Evolutionary conservation across 37 sponge, comb jelly and placozoan species (phyloP).

Genomic region (Aplysina aerophoba): DNA sequence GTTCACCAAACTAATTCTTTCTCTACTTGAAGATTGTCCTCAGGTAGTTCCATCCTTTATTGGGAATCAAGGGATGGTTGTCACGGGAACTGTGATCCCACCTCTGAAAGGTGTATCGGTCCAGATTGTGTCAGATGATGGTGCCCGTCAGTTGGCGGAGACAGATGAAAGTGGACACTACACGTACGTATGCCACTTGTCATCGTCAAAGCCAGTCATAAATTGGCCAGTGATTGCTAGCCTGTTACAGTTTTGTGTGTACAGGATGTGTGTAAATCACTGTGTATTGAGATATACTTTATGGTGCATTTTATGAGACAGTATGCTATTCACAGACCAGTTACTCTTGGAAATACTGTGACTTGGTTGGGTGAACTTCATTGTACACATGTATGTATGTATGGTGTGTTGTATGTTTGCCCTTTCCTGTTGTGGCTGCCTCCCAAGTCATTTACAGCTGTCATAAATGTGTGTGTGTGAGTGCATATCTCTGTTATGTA

Average conservation of each 20-base stretch:
- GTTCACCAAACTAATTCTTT: too few species aligned
- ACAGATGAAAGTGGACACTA: conserved; percentile 65
- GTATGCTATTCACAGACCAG: too few species aligned
- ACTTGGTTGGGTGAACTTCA: too few species aligned
- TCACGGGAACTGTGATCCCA: conserved; percentile 65
- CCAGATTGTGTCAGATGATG: conserved; percentile 5
- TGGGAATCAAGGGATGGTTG: conserved; percentile 63
- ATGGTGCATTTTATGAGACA: too few species aligned
- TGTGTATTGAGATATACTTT: too few species aligned
- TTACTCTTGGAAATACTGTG: too few species aligned
- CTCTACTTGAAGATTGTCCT: conserved; percentile 60
- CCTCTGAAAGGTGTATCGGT: conserved; percentile 63
- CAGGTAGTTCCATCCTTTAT: conserved; percentile 56
- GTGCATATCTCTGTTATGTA: background rate
- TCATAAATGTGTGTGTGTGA: background rate
- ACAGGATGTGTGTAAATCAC: too few species aligned
- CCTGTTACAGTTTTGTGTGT: too few species aligned
- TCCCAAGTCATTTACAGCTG: too few species aligned
- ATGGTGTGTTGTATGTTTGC: background rate
- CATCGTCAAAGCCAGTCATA: too few species aligned
- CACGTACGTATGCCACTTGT: conserved; percentile 45
- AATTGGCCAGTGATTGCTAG: too few species aligned
- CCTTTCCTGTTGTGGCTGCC: too few species aligned
- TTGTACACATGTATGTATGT: background rate
- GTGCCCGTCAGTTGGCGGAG: conserved; percentile 9